Evolutionary conservation across 2,888 invertebrate genomes (phyloP).

Genomic region (Pristionchus entomophagus): DNA sequence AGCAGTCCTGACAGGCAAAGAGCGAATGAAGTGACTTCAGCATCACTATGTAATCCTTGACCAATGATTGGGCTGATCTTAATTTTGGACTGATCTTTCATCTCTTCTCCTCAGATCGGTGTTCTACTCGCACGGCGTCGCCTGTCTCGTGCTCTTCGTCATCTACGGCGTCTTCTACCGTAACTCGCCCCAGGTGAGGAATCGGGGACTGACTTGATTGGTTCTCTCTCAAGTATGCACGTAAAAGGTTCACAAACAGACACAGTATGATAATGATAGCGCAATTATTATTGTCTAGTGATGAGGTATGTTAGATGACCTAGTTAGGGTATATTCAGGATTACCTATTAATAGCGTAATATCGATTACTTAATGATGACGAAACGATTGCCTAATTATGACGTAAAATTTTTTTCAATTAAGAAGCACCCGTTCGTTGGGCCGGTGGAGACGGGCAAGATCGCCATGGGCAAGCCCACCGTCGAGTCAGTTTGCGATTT

Average conservation of each 20-base stretch:
- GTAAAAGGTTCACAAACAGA: neutral
- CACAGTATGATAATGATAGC: no score
- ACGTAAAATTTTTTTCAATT: neutral
- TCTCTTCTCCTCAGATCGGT: slow-evolving; percentile 50
- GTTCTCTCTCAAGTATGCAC: neutral
- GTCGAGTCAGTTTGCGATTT: neutral
- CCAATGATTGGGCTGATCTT: no score
- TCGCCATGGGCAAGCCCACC: slow-evolving; percentile 64
- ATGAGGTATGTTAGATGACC: no score
- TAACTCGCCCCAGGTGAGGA: slow-evolving; percentile 54
- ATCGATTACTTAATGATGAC: no score
- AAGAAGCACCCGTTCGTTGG: slow-evolving; percentile 67
- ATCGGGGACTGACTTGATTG: neutral
- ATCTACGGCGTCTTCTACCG: slow-evolving; percentile 62
- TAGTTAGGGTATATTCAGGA: no score
- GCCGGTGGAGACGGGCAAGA: slow-evolving; percentile 63
- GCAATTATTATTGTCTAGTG: no score
- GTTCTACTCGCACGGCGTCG: slow-evolving; percentile 65
- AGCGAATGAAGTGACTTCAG: no score
- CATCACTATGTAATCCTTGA: no score
- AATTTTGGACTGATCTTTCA: no score
- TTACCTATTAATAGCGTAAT: no score
- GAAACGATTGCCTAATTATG: no score
- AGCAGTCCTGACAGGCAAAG: no score
- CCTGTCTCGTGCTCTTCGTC: slow-evolving; percentile 58